A percentile compares a stretch with the other conserved stretches of the same genome.
phyloP scores from a whole-genome alignment of 2,797 vertebrate species.

The Alauda arvensis region DNA sequence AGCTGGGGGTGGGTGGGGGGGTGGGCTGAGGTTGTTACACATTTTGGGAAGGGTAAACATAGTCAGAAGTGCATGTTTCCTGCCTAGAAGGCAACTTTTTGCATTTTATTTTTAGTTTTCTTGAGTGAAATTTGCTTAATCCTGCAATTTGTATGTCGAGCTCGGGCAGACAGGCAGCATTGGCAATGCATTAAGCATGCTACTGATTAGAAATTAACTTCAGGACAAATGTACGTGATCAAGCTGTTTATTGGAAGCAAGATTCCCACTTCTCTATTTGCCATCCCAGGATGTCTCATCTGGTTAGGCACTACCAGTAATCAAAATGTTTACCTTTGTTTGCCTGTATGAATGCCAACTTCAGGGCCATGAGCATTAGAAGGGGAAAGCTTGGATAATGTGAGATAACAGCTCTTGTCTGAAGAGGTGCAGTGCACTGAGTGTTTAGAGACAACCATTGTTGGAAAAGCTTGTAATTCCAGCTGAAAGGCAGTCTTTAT shows the following conservation, averaged over 20 bases:
- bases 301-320: constrained; percentile 70
- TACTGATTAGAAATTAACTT: constrained; percentile 74
- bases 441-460: constrained; percentile 54
- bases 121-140: constrained; percentile 78
- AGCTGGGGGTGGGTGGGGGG: neutral
- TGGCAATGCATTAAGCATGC: constrained; percentile 90
- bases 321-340: constrained; percentile 88
- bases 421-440: constrained; percentile 66
- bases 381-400: constrained; percentile 45
- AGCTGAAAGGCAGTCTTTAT: constrained; percentile 52
- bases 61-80: constrained; percentile 72
- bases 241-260: constrained; percentile 72
- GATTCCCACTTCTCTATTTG: constrained; percentile 68
- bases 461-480: constrained; percentile 48
- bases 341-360: constrained; percentile 92
- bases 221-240: constrained; percentile 69
- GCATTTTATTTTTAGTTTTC: constrained; percentile 67
- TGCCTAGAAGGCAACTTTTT: constrained; percentile 55
- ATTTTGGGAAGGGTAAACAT: constrained; percentile 31
- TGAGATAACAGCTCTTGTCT: constrained; percentile 61
- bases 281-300: constrained; percentile 65
- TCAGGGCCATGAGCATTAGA: constrained; percentile 70
- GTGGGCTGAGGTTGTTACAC: neutral
- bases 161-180: constrained; percentile 97
- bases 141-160: constrained; percentile 78